Base-by-base conservation (phyloP, 2,113 vertebrate genomes). In the Neodon shergylaensis region DNA sequence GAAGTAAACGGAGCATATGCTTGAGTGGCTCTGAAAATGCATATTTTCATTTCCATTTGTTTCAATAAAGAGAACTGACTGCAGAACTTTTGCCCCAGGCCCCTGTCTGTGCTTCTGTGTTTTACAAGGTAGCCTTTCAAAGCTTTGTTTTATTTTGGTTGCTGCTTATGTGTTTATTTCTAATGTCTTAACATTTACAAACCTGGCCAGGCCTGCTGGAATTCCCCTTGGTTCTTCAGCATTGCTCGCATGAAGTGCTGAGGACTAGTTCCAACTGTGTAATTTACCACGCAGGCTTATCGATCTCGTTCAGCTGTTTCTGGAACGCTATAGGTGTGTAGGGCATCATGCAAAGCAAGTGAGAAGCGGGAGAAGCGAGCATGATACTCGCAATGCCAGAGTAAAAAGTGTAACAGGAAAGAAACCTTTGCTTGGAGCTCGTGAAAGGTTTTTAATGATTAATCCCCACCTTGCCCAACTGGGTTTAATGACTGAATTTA, bases 31-130 rank as follows among this genome's bases (percentile, higher is more conserved):
- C 33, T 21, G 94, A 91, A 83, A 92, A 97, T 52, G 42, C 63
- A 52, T 19, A 26, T 58, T 96, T 96, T 96, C 81, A 82, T 97
- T 97, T 98, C 84, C 91, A 83, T 91, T 96, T 73, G 90, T 82
- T 94, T 92, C 22, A 74, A 24, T 49, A 14, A 24, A 72, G 12
- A 31, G 49, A 85, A 81, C 6, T 36, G 39, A 94, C 47, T 70
- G 3, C 1, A 33, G 5, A 72, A 31, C 54, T 74, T 47, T 3
- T 17, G 79, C 79, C 28, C n/a, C 19, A 31, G 54, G 12, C 88
- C 47, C 16, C 92, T 87, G 0, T 65, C 44, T 92, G 66, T 42
- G 42, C 28, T 39, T 78, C 88, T 86, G 1, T 89, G 66, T 92
- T 86, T 88, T 49, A 85, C 54, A 44, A 74, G 61, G 24, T 36